A percentile compares a stretch with the other conserved stretches of the same genome.
Evolutionary conservation across 2,797 vertebrate genomes (phyloP).

Genomic region (Anas acuta): DNA sequence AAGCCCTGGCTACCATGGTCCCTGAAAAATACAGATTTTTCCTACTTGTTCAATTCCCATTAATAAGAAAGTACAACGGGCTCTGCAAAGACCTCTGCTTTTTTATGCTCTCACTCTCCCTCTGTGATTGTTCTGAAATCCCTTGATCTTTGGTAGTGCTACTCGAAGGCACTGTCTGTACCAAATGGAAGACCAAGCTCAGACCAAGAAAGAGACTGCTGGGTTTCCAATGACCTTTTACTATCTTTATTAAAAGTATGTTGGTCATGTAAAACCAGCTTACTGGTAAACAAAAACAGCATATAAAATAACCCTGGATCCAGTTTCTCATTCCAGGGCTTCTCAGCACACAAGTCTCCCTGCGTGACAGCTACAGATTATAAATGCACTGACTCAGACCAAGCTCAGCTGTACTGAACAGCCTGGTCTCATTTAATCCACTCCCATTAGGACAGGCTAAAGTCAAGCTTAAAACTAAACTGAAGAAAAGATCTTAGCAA

Average conservation of each 20-base stretch:
- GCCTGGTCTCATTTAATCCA: neutral
- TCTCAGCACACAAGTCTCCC: neutral
- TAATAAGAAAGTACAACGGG: neutral
- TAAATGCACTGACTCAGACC: neutral
- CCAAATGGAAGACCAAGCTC: neutral
- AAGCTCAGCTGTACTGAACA: neutral
- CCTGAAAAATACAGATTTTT: neutral
- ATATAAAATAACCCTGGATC: neutral
- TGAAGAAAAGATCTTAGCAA: neutral
- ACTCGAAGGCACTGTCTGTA: neutral
- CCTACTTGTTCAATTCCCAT: neutral
- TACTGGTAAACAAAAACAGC: neutral
- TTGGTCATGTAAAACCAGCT: neutral
- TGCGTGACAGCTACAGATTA: neutral
- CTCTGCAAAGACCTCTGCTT: neutral
- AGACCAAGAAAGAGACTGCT: neutral
- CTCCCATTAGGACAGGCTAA: neutral
- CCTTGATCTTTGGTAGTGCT: neutral
- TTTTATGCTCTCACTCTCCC: neutral
- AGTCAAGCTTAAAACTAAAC: neutral
- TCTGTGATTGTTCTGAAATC: neutral
- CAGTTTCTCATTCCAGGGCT: neutral
- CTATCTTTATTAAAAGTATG: neutral
- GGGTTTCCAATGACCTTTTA: neutral
- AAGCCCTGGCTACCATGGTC: neutral